Evolutionary conservation across 2,888 invertebrate species (phyloP), one percentile per base, ranked within the genome.

Genomic region (Pollenia labialis): DNA sequence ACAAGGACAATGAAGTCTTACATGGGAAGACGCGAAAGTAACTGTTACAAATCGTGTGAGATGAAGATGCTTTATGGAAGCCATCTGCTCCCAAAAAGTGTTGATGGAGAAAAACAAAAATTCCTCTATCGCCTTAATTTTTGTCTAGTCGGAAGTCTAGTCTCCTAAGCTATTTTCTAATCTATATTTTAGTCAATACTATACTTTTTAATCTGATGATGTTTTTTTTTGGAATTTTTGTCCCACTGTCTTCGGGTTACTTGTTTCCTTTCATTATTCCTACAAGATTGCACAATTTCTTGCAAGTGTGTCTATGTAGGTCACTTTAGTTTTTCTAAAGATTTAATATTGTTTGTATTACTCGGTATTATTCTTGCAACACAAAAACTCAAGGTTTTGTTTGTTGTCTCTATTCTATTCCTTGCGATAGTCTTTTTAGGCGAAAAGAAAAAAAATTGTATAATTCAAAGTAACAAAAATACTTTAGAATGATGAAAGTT

Each of bases 321-420:
- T 83, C 71, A 77, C 18, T 71, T 64, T 14, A 72, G 18, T 46
- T 54, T 23, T 72, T 64, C 42, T 58, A 50, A 72, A 83, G 64
- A 77, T 72, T 66, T 72, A 48, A 64, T 58, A 44, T 71, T 48
- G 14, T 69, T 71, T 48, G 14, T 69, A 56, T 71, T 48, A 56
- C 54, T 71, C 18, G 46, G 8, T 76, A 52, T 60, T 64, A 56
- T 77, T 71, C 46, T 42, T 42, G 42, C 62, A 62, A 50, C 71
- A 83, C 71, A 77, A 75, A 62, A 68, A 52, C 52, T 40, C 68
- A 82, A 62, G 54, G 60, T 60, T 74, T 74, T 52, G n/a, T 62
- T 71, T 52, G 44, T 46, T 80, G 52, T 62, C 52, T 74, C 48
- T 44, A 18, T 64, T 40, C 10, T 44, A 32, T 32, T 4, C 32